phyloP scores from a whole-genome alignment of 2,888 invertebrate species.

The Dasypogon diadema region DNA sequence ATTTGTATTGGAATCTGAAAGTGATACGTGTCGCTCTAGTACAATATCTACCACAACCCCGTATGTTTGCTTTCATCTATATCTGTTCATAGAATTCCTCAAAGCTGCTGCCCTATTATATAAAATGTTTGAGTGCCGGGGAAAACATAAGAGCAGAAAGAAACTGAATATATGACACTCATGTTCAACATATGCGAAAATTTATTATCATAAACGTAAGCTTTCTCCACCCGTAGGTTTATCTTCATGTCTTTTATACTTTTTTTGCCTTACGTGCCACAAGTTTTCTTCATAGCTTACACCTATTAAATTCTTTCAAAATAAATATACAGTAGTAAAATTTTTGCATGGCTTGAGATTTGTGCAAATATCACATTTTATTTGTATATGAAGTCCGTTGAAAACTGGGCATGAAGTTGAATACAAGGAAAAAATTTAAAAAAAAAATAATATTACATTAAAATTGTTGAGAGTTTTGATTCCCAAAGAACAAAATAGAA shows the following conservation, averaged over 20 bases:
- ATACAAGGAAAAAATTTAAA: no score
- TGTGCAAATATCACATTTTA: slow-evolving; percentile 22
- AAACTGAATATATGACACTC: slow-evolving; percentile 46
- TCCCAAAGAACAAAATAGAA: no score
- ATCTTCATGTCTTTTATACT: slow-evolving; percentile 18
- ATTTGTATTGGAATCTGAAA: slow-evolving; percentile 37
- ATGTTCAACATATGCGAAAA: slow-evolving; percentile 50
- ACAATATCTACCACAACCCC: background rate
- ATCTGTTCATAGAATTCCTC: slow-evolving; percentile 3
- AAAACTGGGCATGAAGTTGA: no score
- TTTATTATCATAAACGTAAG: slow-evolving; percentile 52
- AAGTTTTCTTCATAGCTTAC: slow-evolving; percentile 20
- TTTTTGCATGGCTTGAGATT: slow-evolving; percentile 6
- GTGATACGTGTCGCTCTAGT: background rate
- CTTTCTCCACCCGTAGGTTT: slow-evolving; percentile 20
- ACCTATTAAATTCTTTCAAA: slow-evolving; percentile 29
- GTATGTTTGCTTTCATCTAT: slow-evolving; percentile 10
- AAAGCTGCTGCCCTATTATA: slow-evolving; percentile 11
- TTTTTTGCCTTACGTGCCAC: slow-evolving; percentile 27
- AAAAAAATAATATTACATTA: no score
- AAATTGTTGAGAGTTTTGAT: no score
- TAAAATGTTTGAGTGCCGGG: background rate
- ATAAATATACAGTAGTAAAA: slow-evolving; percentile 24
- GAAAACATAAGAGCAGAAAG: slow-evolving; percentile 26
- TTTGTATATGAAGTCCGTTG: no score